phyloP scores from a whole-genome alignment of 1,140 invertebrate genomes.

The Mizuhopecten yessoensis region DNA sequence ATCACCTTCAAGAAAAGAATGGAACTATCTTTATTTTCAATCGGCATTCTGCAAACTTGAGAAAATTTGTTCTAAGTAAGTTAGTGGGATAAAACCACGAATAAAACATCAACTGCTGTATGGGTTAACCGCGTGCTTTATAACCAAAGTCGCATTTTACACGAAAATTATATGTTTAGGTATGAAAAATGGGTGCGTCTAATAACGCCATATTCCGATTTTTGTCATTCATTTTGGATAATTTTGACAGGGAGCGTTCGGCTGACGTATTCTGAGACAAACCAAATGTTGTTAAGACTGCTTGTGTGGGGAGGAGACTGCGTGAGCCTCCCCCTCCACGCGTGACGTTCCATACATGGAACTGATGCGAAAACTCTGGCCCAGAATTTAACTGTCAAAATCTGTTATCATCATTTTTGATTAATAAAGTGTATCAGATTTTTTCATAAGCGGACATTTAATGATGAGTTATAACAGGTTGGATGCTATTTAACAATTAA shows the following conservation, averaged over 20 bases:
- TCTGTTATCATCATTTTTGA: slow-evolving; percentile 21
- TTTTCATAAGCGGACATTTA: slow-evolving; percentile 28
- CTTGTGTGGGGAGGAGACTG: background rate
- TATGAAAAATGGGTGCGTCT: slow-evolving; percentile 13
- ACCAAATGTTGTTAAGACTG: background rate
- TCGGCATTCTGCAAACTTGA: slow-evolving; percentile 38
- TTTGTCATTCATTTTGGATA: slow-evolving; percentile 33
- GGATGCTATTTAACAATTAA: background rate
- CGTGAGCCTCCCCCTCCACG: background rate
- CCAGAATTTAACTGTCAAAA: slow-evolving; percentile 16
- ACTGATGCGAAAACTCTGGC: background rate
- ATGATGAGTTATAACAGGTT: slow-evolving; percentile 18
- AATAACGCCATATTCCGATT: slow-evolving; percentile 7
- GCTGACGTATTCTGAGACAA: slow-evolving; percentile 19
- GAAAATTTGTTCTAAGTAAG: slow-evolving; percentile 39
- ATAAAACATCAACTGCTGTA: background rate
- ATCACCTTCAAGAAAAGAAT: slow-evolving; percentile 34
- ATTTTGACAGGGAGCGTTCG: slow-evolving; percentile 6
- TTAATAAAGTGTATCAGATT: slow-evolving; percentile 10
- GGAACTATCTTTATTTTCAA: slow-evolving; percentile 39
- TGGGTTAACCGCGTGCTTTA: background rate
- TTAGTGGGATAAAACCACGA: slow-evolving; percentile 25
- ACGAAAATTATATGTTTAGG: slow-evolving; percentile 11
- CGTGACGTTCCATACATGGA: background rate
- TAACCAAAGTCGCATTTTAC: slow-evolving; percentile 15